Base-by-base conservation (phyloP, 2,888 invertebrate genomes). In the Lepidonotus clava region DNA sequence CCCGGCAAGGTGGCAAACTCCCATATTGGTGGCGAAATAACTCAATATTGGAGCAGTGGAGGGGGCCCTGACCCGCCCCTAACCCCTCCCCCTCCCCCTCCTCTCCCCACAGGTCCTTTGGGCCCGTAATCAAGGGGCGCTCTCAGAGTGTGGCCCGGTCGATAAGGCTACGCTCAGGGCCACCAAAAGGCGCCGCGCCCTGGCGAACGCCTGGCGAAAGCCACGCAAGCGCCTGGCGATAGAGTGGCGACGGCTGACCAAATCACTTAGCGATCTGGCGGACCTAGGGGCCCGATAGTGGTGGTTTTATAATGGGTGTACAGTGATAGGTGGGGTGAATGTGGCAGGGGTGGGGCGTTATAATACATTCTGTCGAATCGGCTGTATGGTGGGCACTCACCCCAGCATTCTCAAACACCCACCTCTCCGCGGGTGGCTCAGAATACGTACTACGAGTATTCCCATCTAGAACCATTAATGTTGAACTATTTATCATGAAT, bases 241-340 rank as follows among this genome's bases (percentile, higher is more conserved):
- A n/a, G n/a, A n/a, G n/a, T n/a, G n/a, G n/a, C n/a, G 61, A 61
- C 61, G 61, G 24, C 61, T 61, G 61, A 61, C 61, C 61, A 61
- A 61, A 61, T 61, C 61, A 61, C 61, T 61, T 61, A 61, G 24
- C 61, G n/a, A n/a, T n/a, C n/a, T n/a, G n/a, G n/a, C n/a, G n/a
- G n/a, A n/a, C n/a, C n/a, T n/a, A n/a, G n/a, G n/a, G n/a, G n/a
- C n/a, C n/a, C n/a, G n/a, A n/a, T n/a, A n/a, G n/a, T n/a, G n/a
- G n/a, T n/a, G n/a, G n/a, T n/a, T n/a, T n/a, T n/a, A n/a, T n/a
- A n/a, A n/a, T n/a, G n/a, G n/a, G n/a, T n/a, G n/a, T n/a, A n/a
- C n/a, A n/a, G n/a, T n/a, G n/a, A n/a, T n/a, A n/a, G n/a, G n/a
- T n/a, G n/a, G n/a, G n/a, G n/a, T n/a, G n/a, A n/a, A n/a, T n/a